Percentiles rank a stretch among this genome's conserved stretches.
Evolutionary conservation across 2,797 vertebrate genomes (phyloP).

Genomic region (Galago senegalensis): DNA sequence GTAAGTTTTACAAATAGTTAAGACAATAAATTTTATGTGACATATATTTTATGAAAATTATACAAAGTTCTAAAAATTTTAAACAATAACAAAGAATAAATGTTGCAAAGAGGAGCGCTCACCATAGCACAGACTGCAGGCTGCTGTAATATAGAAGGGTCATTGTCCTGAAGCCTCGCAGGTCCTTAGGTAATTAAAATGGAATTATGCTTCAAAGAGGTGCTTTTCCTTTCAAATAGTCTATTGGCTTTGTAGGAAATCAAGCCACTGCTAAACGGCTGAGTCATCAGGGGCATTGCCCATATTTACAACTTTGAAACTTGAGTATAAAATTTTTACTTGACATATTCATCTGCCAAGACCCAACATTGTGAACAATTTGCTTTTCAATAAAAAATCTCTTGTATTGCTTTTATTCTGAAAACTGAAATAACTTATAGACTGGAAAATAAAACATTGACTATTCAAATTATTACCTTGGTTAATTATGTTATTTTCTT

Average conservation of each 20-base stretch:
- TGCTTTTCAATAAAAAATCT: conserved; percentile 13
- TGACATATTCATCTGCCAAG: background rate
- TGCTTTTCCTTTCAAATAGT: conserved; percentile 2
- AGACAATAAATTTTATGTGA: background rate
- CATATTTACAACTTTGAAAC: conserved; percentile 2
- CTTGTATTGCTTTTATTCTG: background rate
- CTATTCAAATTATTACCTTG: background rate
- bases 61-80: background rate
- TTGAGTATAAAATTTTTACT: background rate
- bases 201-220: conserved; percentile 62
- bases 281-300: conserved; percentile 14
- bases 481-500: background rate
- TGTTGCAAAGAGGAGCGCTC: background rate
- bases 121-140: background rate
- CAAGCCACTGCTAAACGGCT: background rate
- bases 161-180: conserved; percentile 45
- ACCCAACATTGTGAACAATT: background rate
- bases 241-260: conserved; percentile 44
- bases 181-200: conserved; percentile 68
- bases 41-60: background rate
- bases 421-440: background rate
- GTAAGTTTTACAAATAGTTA: background rate
- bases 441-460: background rate
- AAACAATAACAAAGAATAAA: background rate
- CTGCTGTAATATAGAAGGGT: background rate